Evolutionary conservation across 2,113 vertebrate species (phyloP), one percentile per base, ranked within the genome.

Genomic region (Pithys albifrons): DNA sequence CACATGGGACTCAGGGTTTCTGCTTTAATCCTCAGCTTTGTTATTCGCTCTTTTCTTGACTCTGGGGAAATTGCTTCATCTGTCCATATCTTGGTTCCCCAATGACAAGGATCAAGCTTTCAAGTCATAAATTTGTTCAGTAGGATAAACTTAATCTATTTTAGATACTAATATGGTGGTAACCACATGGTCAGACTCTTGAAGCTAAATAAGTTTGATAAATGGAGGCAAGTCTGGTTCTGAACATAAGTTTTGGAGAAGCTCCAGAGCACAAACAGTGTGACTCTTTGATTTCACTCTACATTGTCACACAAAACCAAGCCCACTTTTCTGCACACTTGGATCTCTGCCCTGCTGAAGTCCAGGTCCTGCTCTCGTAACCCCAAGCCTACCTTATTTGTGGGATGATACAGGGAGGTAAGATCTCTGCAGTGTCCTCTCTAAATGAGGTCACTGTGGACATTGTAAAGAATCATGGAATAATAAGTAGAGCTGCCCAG

Each of bases 101-200:
- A 92, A 10, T 19, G 61, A 94, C 89, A 89, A 69, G 76, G 48
- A 91, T 87, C 84, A 93, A 61, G 57, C 89, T 96, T 95, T 94
- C 93, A 91, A 95, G 48, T 94, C 77, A 91, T 96, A 95, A 94
- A 95, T 96, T 91, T 92, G 19, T 87, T 91, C 73, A 43, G 62
- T 82, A 88, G 80, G 84, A 73, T 97, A 92, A 96, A 95, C 89
- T 92, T 84, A 80, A 52, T 95, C 41, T 79, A 58, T 82, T 57
- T 89, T 35, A 89, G 77, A 95, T 85, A 77, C 29, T 95, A 91
- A 81, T 78, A 70, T 39, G 49, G 84, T 84, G 73, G 76, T 89
- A 92, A 80, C 77, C 86, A 91, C 69, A 57, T 45, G 93, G 84
- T 89, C 76, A 89, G 80, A 75, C 35, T 81, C 76, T 69, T 93